A percentile compares a stretch with the other conserved stretches of the same genome.
Conservation (phyloP, 2,888 invertebrate genomes). For the Nomada ferruginata region DNA sequence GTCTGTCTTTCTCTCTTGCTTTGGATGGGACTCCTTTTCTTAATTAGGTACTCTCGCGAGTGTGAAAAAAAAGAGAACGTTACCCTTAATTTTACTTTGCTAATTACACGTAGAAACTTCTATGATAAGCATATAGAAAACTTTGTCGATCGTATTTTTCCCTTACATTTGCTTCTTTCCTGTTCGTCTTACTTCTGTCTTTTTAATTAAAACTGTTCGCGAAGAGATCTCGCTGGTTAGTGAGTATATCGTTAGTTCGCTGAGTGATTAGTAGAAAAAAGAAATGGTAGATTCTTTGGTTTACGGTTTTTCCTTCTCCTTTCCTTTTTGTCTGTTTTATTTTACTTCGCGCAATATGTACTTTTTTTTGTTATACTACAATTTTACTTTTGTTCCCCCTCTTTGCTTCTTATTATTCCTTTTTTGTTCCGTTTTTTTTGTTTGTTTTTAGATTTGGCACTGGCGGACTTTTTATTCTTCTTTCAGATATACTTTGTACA, state of each 20-base stretch:
- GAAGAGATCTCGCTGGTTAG: slow-evolving; percentile 64
- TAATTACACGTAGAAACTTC: slow-evolving; percentile 57
- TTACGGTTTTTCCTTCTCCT: slow-evolving; percentile 76
- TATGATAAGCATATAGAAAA: slow-evolving; percentile 52
- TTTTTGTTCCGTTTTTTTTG: slow-evolving; percentile 53
- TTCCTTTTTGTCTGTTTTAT: slow-evolving; percentile 27
- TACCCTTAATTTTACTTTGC: slow-evolving; percentile 50
- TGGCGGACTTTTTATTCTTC: slow-evolving; percentile 79
- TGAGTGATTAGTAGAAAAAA: slow-evolving; percentile 81
- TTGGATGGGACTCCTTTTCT: slow-evolving; percentile 57
- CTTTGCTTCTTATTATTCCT: slow-evolving; percentile 54
- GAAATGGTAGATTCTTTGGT: slow-evolving; percentile 84
- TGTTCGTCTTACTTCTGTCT: neutral
- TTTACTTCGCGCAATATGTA: slow-evolving; percentile 26
- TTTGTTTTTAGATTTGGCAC: slow-evolving; percentile 81
- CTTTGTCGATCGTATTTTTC: slow-evolving; percentile 46
- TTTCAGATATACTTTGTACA: slow-evolving; percentile 82
- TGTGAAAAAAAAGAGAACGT: slow-evolving; percentile 35
- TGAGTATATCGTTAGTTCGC: slow-evolving; percentile 72
- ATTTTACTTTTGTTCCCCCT: slow-evolving; percentile 44
- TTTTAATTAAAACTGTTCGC: slow-evolving; percentile 56
- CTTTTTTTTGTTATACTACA: slow-evolving; percentile 33
- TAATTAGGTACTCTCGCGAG: slow-evolving; percentile 49
- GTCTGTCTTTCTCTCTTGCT: slow-evolving; percentile 42
- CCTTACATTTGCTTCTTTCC: neutral